Evolutionary conservation across 1,140 invertebrate species (phyloP).

Genomic region (Sycobia sp.): DNA sequence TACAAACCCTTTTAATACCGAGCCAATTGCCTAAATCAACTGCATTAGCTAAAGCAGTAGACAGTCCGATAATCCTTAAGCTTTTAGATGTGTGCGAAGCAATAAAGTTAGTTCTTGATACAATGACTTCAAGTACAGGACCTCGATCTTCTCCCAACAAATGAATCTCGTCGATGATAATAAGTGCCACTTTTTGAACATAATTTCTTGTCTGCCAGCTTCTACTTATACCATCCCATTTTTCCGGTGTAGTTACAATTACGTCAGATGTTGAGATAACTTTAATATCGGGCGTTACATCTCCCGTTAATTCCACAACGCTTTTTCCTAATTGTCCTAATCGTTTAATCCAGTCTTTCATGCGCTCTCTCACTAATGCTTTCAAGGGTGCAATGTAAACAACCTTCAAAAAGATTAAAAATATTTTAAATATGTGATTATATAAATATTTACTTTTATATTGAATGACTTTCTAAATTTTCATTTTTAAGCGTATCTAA

Average conservation of each 20-base stretch:
- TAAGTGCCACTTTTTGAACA: constrained; percentile 88
- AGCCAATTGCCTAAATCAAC: constrained; percentile 97
- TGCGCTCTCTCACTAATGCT: constrained; percentile 94
- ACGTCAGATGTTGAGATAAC: constrained; percentile 85
- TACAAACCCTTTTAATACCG: constrained; percentile 69
- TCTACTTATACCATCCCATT: constrained; percentile 98
- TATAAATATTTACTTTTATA: not conserved
- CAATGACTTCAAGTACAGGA: constrained; percentile 84
- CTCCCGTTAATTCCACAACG: constrained; percentile 96
- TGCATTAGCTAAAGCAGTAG: constrained; percentile 97
- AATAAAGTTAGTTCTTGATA: constrained; percentile 92
- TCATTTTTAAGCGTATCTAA: too few relatives aligned
- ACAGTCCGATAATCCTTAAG: constrained; percentile 91
- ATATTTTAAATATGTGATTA: constrained; percentile 14
- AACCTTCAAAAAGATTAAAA: constrained; percentile 67
- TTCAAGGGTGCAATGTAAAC: constrained; percentile 99
- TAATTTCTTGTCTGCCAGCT: constrained; percentile 97
- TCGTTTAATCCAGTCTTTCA: constrained; percentile 93
- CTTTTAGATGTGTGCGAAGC: constrained; percentile 79
- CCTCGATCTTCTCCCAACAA: constrained; percentile 89
- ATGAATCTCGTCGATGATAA: constrained; percentile 99
- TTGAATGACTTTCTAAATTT: not conserved
- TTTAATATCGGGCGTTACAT: constrained; percentile 90
- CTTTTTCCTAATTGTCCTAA: constrained; percentile 81
- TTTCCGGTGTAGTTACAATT: constrained; percentile 98